Conservation (phyloP, 2,113 vertebrate genomes). For the Rhagologus leucostigma region DNA sequence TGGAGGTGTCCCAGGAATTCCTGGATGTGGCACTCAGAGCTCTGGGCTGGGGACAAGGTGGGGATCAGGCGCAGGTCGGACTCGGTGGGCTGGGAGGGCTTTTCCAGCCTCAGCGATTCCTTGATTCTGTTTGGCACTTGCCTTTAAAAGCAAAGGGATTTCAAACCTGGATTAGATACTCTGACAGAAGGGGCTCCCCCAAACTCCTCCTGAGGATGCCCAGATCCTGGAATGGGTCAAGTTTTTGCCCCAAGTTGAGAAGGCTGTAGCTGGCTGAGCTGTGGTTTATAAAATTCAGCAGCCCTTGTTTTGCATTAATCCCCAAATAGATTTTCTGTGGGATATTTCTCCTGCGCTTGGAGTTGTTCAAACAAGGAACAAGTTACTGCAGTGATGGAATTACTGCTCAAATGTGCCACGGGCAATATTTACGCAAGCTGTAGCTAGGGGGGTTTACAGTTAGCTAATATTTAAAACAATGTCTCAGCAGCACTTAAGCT, state of each 20-base stretch:
- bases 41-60: neutral
- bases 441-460: neutral
- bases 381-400: neutral
- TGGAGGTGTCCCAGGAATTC: neutral
- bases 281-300: neutral
- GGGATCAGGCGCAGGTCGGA: neutral
- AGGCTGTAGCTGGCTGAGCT: neutral
- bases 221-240: neutral
- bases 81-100: rapidly evolving
- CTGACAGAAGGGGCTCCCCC: neutral
- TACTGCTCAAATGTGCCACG: neutral
- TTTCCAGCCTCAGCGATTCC: neutral
- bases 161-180: neutral
- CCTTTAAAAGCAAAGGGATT: neutral
- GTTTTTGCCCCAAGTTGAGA: neutral
- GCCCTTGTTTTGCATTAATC: neutral
- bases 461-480: neutral
- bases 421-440: neutral
- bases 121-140: neutral
- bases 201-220: neutral
- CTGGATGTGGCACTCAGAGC: neutral
- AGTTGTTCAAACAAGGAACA: neutral
- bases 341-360: neutral
- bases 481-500: neutral
- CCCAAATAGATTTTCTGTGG: neutral